Evolutionary conservation across 2,113 vertebrate genomes (phyloP).

Genomic region (Dipodomys merriami): DNA sequence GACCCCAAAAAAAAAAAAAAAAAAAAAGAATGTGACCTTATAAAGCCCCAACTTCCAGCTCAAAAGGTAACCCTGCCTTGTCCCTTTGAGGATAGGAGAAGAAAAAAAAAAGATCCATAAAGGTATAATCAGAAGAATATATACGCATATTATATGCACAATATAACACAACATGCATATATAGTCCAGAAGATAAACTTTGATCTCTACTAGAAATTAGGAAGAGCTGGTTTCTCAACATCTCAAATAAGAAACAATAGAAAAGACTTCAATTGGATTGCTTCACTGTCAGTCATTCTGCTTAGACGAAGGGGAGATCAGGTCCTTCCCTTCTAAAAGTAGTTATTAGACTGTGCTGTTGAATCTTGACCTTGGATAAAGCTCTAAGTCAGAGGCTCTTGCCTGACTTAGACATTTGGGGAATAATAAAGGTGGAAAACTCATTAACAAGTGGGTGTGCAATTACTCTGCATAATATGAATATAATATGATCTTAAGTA

Average conservation of each 20-base stretch:
- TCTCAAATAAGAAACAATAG: background rate
- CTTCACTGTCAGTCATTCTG: background rate
- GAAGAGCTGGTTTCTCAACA: background rate
- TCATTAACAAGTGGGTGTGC: background rate
- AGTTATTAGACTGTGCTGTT: background rate
- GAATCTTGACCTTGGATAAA: slow-evolving; percentile 1
- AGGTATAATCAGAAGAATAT: background rate
- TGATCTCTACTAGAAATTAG: background rate
- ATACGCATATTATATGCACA: background rate
- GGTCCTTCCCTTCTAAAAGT: background rate
- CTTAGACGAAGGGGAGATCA: background rate
- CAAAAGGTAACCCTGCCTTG: background rate
- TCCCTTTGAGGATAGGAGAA: background rate
- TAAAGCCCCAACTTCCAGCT: background rate
- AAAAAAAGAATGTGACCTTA: background rate
- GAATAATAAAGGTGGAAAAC: slow-evolving; percentile 25
- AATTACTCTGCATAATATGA: background rate
- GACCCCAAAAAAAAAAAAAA: too few relatives aligned
- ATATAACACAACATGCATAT: too few relatives aligned
- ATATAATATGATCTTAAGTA: slow-evolving; percentile 17
- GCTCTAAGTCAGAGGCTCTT: background rate
- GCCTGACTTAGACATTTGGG: background rate
- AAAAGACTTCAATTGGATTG: background rate
- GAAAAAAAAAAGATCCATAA: background rate
- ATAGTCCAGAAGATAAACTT: too few relatives aligned